Conservation (phyloP, 2,888 invertebrate genomes). For the Phengaris alcon region DNA sequence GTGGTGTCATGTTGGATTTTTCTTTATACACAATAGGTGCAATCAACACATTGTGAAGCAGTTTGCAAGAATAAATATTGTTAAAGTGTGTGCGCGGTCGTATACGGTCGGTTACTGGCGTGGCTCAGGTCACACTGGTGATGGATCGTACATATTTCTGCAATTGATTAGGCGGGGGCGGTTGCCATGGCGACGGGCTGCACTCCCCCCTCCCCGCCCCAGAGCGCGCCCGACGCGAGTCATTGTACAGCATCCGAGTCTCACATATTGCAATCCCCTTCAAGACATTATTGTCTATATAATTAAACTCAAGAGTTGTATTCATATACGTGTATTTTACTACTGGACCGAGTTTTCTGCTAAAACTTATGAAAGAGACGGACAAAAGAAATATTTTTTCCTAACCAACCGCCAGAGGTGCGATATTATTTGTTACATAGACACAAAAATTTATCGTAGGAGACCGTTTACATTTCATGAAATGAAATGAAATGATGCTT, state of each 20-base stretch:
- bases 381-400: background rate
- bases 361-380: background rate
- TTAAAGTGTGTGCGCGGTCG: background rate
- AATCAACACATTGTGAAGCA: background rate
- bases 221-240: slow-evolving; percentile 44
- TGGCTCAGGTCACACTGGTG: slow-evolving; percentile 49
- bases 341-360: background rate
- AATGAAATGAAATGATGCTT: too few species aligned
- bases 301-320: slow-evolving; percentile 32
- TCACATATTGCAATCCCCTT: slow-evolving; percentile 40
- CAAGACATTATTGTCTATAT: slow-evolving; percentile 45
- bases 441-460: background rate
- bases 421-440: background rate
- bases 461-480: too few species aligned
- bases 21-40: background rate
- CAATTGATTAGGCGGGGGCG: slow-evolving; percentile 80
- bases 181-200: slow-evolving; percentile 67
- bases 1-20: too few species aligned
- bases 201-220: slow-evolving; percentile 45
- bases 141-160: slow-evolving; percentile 77
- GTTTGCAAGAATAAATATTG: slow-evolving; percentile 1
- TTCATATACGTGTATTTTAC: slow-evolving; percentile 24
- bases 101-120: slow-evolving; percentile 23
- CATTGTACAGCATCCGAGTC: slow-evolving; percentile 48
- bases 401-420: background rate